Base-by-base conservation (phyloP, 2,113 vertebrate species). In the Clarias batrachus region DNA sequence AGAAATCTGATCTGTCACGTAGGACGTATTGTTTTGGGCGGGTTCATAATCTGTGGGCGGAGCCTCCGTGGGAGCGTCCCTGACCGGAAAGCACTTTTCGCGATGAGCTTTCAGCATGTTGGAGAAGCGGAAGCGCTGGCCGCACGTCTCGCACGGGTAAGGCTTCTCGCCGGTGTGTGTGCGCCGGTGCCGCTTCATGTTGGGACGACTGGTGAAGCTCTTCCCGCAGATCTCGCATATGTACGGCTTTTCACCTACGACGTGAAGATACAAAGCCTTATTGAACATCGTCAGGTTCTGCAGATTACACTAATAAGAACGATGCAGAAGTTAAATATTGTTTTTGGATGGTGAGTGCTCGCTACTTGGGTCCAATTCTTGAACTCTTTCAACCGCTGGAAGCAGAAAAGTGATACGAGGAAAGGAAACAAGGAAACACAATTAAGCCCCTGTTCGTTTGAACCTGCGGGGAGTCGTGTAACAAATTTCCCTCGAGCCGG, bases 21-120 rank as follows among this genome's bases (percentile, higher is more conserved):
- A 63, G 4, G 85, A 87, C 16, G 89, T 54, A 16, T 71, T 79
- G 11, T 91, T 87, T 14, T 82, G 85, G 27, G 89, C 10, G 0
- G 92, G 59, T 48, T 91, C 60, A 87, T 92, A 92, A 1, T 91
- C 87, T 0, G 91, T 60, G 33, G 87, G 81, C 0, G 82, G 23
- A 0, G 80, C 80, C 59, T 95, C 94, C 19, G 94, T 89, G 87
- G 92, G 57, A 0, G 95, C 92, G 90, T 94, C 94, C 91, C 93
- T 96, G 90, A 96, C 93, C 0, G 95, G 95, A 93, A 96, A 96
- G 87, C 96, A 97, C 57, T 96, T 97, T 91, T 97, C 96, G 87
- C 96, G 95, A 94, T 97, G 96, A 1, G 96, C 96, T 89, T 97
- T 97, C 86, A 97, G 95, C 96, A 97, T 97, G 95, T 97, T 97